Evolutionary conservation across 2,113 vertebrate genomes (phyloP).

Genomic region (Brachypodius melanocephalos): DNA sequence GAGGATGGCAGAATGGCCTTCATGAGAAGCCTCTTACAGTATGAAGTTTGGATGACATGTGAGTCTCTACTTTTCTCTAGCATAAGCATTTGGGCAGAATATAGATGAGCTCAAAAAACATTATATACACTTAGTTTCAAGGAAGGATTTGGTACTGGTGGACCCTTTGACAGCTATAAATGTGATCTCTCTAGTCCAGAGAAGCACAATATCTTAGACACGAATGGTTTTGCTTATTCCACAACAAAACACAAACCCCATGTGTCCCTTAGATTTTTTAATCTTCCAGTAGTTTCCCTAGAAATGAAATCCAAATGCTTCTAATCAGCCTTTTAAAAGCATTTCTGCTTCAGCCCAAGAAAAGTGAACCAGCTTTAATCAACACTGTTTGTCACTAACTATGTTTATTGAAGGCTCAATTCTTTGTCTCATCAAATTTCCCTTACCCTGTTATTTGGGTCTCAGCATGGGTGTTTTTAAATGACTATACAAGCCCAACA

Average conservation of each 20-base stretch:
- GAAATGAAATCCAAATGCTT: neutral
- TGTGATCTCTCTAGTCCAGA: neutral
- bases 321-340: neutral
- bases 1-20: neutral
- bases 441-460: neutral
- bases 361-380: neutral
- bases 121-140: neutral
- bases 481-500: neutral
- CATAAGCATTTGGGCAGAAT: neutral
- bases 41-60: accelerated
- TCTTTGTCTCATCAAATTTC: neutral
- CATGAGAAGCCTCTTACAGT: neutral
- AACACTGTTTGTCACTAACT: neutral
- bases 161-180: neutral
- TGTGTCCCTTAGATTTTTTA: neutral
- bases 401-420: neutral
- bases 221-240: neutral
- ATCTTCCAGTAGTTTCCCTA: neutral
- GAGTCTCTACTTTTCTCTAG: neutral
- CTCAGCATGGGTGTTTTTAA: neutral
- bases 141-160: neutral
- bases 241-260: neutral
- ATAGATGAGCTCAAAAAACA: neutral
- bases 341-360: neutral
- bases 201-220: neutral